Conservation (phyloP, 2,797 vertebrate species). For the Dicrostonyx torquatus region DNA sequence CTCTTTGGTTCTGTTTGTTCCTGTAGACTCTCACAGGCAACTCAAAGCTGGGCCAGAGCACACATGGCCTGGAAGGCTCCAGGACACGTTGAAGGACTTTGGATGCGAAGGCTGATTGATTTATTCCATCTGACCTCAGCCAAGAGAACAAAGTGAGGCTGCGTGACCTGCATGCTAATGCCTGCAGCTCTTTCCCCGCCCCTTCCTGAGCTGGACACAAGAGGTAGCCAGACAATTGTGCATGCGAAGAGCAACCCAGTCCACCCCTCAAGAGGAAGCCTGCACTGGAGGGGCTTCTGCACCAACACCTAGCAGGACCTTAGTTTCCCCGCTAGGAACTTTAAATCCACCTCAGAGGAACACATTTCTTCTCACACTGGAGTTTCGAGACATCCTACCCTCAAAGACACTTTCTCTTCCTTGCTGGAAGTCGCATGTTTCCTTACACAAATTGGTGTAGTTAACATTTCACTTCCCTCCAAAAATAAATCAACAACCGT, state of each 20-base stretch:
- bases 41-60: constrained; percentile 21
- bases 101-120: constrained; percentile 33
- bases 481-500: constrained; percentile 12
- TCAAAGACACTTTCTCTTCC: not conserved
- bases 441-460: not conserved
- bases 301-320: not conserved
- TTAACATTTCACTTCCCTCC: constrained; percentile 48
- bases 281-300: not conserved
- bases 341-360: not conserved
- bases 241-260: not conserved
- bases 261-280: not conserved
- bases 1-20: constrained; percentile 25
- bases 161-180: constrained; percentile 32
- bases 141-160: constrained; percentile 52
- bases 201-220: not conserved
- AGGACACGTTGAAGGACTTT: constrained; percentile 24
- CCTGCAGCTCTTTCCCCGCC: fast-evolving
- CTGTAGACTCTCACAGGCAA: constrained; percentile 16
- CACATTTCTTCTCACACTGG: not conserved
- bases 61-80: not conserved
- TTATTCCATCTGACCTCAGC: constrained; percentile 58
- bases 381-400: not conserved
- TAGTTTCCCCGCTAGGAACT: not conserved
- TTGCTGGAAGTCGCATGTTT: constrained; percentile 42
- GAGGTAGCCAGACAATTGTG: not conserved